Base-by-base conservation (phyloP, 2,113 vertebrate species). In the Melanerpes aurifrons region DNA sequence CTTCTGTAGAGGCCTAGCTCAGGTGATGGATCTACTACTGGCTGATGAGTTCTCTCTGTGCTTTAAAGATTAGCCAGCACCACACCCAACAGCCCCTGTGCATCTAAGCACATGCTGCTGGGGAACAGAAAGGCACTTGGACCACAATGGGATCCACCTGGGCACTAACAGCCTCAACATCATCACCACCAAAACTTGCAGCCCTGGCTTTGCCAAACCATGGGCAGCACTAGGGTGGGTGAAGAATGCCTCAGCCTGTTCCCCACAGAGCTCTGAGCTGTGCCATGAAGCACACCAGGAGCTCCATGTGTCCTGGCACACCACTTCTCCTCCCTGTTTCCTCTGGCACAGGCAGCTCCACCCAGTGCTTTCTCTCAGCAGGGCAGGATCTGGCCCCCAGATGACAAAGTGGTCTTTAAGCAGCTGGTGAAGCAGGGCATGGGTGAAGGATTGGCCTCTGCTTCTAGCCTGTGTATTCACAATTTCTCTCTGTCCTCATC, bases 321-420 rank as follows among this genome's bases (percentile, higher is more conserved):
- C 21, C 16, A 8, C 22, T 48, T 13, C 63, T 17, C 1, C 0
- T 9, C 50, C 50, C 40, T 0, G 0, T 20, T 35, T 6, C 5
- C 77, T 28, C 31, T 6, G 17, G 4, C 7, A 6, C 3, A 1
- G 12, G 32, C 71, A 40, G 29, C 25, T 6, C 7, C 0, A 10
- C 64, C 0, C 4, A 64, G 57, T 4, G 0, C 47, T 47, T 45
- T 67, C 32, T 35, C 4, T 3, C 80, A 1, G 14, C 5, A 3
- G 64, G 57, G 77, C 66, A 85, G 87, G 80, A 56, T 57, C n/a
- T 1, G 7, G 16, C 3, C 77, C 25, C 4, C 70, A 6, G 63
- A 26, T 77, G 94, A 48, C 80, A 50, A 26, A 73, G 90, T 43
- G 13, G 40, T 0, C 73, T 25, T 15, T 2, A 3, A 48, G 77